These are phyloP conservation scores for Tragelaphus imberbis DNA, from an alignment of 2,113 vertebrate genomes.

Conservation along the genomic window DNA sequence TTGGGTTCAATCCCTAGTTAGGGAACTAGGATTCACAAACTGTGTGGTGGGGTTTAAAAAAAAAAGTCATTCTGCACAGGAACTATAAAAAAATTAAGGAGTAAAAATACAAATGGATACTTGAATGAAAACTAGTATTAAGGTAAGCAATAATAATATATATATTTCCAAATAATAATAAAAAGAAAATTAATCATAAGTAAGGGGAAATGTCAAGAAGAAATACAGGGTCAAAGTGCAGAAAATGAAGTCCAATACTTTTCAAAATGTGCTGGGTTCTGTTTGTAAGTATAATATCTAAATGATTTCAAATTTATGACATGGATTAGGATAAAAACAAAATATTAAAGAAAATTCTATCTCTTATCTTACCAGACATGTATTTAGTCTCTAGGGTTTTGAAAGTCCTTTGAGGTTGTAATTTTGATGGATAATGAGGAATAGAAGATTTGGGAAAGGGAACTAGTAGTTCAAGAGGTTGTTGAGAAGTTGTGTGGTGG, in stretches of 20 bases:
- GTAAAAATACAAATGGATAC: background rate
- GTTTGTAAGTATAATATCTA: background rate
- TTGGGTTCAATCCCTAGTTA: background rate
- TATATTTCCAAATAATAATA: background rate
- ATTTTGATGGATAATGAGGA: background rate
- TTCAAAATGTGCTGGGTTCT: background rate
- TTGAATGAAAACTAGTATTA: background rate
- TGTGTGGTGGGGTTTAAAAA: background rate
- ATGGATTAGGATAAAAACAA: background rate
- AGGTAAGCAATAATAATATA: background rate
- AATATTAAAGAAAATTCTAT: background rate
- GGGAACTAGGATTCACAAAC: background rate
- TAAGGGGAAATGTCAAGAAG: background rate
- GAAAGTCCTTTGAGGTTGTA: background rate
- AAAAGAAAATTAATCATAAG: background rate
- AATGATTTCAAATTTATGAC: background rate
- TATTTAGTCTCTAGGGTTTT: background rate
- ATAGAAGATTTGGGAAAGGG: background rate
- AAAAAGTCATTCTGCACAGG: background rate
- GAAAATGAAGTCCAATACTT: background rate
- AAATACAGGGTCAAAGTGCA: background rate
- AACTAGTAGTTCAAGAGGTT: background rate
- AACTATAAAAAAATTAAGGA: background rate
- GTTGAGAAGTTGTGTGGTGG: background rate
- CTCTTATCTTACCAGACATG: background rate